These are phyloP conservation scores for Trididemnum miniatum DNA, from an alignment of 23 tunicate species.

Conservation along the genomic window DNA sequence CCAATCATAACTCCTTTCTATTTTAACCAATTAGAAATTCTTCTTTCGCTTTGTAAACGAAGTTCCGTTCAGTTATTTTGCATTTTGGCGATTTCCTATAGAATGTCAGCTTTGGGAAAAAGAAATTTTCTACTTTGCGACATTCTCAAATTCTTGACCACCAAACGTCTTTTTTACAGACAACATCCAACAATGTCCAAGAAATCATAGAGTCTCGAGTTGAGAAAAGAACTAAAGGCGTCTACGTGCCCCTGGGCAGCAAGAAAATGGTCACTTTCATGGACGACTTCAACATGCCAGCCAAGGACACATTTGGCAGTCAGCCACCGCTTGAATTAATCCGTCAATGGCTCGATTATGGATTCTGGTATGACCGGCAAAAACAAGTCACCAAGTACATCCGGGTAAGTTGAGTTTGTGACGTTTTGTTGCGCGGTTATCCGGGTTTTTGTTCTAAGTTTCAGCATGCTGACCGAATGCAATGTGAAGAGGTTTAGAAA, in stretches of 20 bases:
- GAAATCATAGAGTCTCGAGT: slow-evolving; percentile 87
- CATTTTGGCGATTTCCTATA: no score
- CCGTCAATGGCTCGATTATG: slow-evolving; percentile 88
- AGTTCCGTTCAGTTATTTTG: no score
- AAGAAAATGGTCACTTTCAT: slow-evolving; percentile 91
- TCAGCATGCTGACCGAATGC: no score
- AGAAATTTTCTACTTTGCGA: no score
- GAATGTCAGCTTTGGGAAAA: no score
- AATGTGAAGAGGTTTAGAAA: no score
- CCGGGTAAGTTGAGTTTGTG: slow-evolving; percentile 58
- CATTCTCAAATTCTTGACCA: no score
- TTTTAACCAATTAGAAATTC: no score
- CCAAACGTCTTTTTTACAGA: slow-evolving; percentile 43
- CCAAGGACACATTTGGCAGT: slow-evolving; percentile 89
- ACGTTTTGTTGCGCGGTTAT: no score
- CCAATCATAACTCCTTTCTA: no score
- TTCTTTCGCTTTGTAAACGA: no score
- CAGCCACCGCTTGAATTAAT: slow-evolving; percentile 95
- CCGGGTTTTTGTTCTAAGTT: no score
- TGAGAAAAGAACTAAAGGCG: slow-evolving; percentile 91
- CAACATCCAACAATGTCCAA: slow-evolving; percentile 95
- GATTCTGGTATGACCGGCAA: slow-evolving; percentile 94
- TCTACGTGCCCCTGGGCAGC: slow-evolving; percentile 82
- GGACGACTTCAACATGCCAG: slow-evolving; percentile 99
- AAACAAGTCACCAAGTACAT: slow-evolving; percentile 84